Evolutionary conservation across 2,113 vertebrate genomes (phyloP).

Genomic region (Labeo rohita): DNA sequence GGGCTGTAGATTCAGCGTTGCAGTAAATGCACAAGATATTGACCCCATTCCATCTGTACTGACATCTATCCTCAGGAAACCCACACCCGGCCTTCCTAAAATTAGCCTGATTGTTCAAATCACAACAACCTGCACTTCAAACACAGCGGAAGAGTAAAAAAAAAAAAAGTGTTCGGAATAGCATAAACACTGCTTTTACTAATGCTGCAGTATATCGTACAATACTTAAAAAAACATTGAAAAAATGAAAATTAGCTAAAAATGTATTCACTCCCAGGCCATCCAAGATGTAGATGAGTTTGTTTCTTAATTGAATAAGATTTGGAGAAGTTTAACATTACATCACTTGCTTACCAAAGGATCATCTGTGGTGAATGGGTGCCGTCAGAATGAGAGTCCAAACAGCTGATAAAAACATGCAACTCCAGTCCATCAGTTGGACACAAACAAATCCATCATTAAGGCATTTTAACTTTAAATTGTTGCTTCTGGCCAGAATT

Average conservation of each 20-base stretch:
- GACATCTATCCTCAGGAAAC: slow-evolving; percentile 29
- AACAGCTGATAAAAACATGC: no score
- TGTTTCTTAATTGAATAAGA: neutral
- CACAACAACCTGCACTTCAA: neutral
- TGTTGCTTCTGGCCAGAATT: neutral
- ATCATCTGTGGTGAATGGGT: neutral
- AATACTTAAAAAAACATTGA: neutral
- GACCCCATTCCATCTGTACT: neutral
- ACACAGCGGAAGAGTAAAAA: neutral
- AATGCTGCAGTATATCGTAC: neutral
- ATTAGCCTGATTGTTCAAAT: slow-evolving; percentile 14
- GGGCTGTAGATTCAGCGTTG: neutral
- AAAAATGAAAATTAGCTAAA: no score
- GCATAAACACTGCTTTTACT: neutral
- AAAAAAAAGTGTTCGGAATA: neutral
- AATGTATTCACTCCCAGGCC: no score
- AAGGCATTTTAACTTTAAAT: no score
- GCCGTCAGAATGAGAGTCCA: neutral
- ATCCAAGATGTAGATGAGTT: neutral
- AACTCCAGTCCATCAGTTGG: no score
- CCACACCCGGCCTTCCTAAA: slow-evolving; percentile 18
- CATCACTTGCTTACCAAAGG: neutral
- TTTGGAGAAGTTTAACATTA: neutral
- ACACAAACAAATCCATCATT: neutral
- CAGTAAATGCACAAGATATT: neutral